Percentiles rank a stretch among this genome's conserved stretches.
Evolutionary conservation across 2,888 invertebrate species (phyloP).

Genomic region (Drosophila helvetica): DNA sequence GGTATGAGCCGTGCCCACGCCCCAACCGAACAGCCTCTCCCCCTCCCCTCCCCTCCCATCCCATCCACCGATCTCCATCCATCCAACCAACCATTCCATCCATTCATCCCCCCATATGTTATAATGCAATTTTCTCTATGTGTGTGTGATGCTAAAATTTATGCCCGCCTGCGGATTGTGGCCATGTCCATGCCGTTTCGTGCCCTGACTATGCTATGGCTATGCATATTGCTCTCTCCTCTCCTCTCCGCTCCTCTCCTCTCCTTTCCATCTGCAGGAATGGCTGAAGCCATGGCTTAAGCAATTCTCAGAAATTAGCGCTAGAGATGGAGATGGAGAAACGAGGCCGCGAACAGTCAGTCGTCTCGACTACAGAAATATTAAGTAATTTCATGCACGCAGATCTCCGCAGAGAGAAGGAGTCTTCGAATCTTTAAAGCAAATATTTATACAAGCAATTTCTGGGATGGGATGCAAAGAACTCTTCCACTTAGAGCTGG

Average conservation of each 20-base stretch:
- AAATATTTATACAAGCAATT: conserved; percentile 34
- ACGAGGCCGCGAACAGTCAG: conserved; percentile 40
- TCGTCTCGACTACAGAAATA: not conserved
- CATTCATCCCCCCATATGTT: conserved; percentile 28
- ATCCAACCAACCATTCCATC: conserved; percentile 10
- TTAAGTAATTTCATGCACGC: conserved; percentile 45
- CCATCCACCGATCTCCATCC: not conserved
- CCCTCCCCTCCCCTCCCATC: conserved; percentile 5
- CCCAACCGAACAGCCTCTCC: conserved; percentile 14
- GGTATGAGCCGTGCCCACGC: conserved; percentile 59
- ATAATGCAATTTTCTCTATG: conserved; percentile 33
- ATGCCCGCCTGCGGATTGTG: conserved; percentile 56
- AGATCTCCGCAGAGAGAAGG: conserved; percentile 26
- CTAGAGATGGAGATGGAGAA: conserved; percentile 17
- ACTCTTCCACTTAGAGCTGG: conserved; percentile 18
- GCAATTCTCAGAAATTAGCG: conserved; percentile 41
- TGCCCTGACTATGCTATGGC: conserved; percentile 3
- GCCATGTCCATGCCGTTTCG: conserved; percentile 20
- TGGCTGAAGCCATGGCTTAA: conserved; percentile 6
- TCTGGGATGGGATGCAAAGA: conserved; percentile 29
- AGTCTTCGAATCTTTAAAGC: conserved; percentile 25
- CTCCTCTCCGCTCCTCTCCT: not conserved
- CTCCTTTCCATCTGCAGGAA: conserved; percentile 16
- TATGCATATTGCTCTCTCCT: conserved; percentile 27
- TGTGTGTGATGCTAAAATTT: conserved; percentile 50